These are phyloP conservation scores for Cephalophus harveyi DNA, from an alignment of 2,113 vertebrate species.

Conservation along the genomic window DNA sequence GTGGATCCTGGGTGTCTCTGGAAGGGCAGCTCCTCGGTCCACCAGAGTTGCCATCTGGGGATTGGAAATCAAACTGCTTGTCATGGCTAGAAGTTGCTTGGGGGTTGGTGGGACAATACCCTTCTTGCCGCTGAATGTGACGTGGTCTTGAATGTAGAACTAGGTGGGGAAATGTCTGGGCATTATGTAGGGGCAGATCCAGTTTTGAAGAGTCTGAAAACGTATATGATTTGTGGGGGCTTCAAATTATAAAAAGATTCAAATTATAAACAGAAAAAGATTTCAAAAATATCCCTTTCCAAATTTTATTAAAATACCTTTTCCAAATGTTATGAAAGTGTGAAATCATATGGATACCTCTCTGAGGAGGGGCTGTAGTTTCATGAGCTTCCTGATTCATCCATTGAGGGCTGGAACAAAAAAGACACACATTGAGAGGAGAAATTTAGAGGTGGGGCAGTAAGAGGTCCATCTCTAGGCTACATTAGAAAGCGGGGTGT, in stretches of 20 bases:
- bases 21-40: neutral
- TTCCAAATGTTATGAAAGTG: neutral
- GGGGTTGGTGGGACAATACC: neutral
- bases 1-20: neutral
- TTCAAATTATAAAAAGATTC: neutral
- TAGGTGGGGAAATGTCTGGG: neutral
- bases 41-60: neutral
- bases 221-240: neutral
- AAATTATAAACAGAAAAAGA: neutral
- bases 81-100: neutral
- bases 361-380: neutral
- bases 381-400: neutral
- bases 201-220: neutral
- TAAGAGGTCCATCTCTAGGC: neutral
- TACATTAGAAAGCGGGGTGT: neutral
- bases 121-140: neutral
- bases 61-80: neutral
- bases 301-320: neutral
- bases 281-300: neutral
- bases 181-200: neutral
- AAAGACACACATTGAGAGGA: neutral
- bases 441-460: neutral
- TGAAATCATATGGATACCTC: neutral
- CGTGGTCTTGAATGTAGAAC: neutral
- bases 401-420: neutral